phyloP scores from a whole-genome alignment of 2,888 invertebrate genomes.

The Hyposoter dolosus region DNA sequence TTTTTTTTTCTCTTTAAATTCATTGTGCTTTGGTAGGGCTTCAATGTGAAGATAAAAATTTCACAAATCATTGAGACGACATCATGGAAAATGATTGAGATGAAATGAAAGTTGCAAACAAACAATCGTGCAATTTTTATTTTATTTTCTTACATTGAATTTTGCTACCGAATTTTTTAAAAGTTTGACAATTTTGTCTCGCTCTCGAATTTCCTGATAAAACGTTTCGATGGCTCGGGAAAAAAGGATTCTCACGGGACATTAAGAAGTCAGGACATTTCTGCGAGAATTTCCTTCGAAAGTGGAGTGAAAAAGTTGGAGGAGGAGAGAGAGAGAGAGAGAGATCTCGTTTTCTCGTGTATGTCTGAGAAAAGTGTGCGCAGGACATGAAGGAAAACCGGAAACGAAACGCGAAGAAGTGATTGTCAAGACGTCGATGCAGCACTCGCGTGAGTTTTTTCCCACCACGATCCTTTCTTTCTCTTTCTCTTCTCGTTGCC shows the following conservation, averaged over 20 bases:
- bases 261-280: conserved; percentile 8
- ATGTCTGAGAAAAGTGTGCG: not conserved
- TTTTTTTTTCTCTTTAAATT: not conserved
- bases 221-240: conserved; percentile 14
- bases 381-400: conserved; percentile 2
- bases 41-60: not conserved
- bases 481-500: conserved; percentile 19
- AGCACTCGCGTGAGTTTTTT: conserved; percentile 24
- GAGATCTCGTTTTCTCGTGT: not conserved
- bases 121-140: not conserved
- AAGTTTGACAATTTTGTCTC: not conserved
- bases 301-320: conserved; percentile 7
- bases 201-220: not conserved
- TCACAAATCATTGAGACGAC: too few species aligned
- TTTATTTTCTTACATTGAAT: not conserved
- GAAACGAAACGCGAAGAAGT: conserved; percentile 25
- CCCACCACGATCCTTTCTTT: not conserved
- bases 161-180: not conserved
- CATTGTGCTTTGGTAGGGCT: not conserved
- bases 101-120: not conserved
- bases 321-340: not conserved
- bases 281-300: not conserved
- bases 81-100: not conserved
- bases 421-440: conserved; percentile 42
- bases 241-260: not conserved